Percentiles rank a stretch among this genome's conserved stretches.
Conservation (phyloP, 2,888 invertebrate species). For the Leptothorax acervorum region DNA sequence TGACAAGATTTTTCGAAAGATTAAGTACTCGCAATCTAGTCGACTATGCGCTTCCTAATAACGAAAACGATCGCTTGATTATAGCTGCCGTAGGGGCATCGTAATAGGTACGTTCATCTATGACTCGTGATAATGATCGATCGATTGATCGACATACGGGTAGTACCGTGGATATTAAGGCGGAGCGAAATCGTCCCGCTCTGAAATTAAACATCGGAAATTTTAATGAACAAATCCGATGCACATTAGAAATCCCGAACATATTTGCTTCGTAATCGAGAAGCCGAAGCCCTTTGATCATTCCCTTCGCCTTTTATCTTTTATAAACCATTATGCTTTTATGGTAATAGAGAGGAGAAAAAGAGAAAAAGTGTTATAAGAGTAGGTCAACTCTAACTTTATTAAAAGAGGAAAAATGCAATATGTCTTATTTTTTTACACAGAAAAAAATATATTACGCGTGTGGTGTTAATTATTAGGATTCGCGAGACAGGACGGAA, state of each 20-base stretch:
- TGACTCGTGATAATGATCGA: conserved; percentile 40
- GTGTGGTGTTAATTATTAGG: too few species aligned
- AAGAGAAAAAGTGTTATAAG: not conserved
- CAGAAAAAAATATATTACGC: not conserved
- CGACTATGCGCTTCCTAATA: conserved; percentile 5
- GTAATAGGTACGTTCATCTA: conserved; percentile 16
- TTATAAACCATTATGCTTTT: not conserved
- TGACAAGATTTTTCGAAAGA: conserved; percentile 31
- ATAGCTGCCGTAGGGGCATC: conserved; percentile 7
- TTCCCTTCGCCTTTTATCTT: not conserved
- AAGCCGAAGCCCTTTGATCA: not conserved
- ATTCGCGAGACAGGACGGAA: too few species aligned
- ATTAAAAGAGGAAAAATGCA: not conserved
- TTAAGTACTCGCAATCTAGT: not conserved
- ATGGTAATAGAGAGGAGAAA: not conserved
- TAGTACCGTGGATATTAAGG: conserved; percentile 26
- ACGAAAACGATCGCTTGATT: conserved; percentile 18
- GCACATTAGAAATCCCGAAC: conserved; percentile 13
- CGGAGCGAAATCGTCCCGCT: not conserved
- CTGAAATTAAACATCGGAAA: conserved; percentile 51
- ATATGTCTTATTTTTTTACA: not conserved
- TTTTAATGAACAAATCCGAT: conserved; percentile 40
- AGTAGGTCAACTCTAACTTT: not conserved
- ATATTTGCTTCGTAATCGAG: conserved; percentile 14
- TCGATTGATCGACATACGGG: not conserved